Evolutionary conservation across 1,140 invertebrate species (phyloP).

Genomic region (Polyergus mexicanus): DNA sequence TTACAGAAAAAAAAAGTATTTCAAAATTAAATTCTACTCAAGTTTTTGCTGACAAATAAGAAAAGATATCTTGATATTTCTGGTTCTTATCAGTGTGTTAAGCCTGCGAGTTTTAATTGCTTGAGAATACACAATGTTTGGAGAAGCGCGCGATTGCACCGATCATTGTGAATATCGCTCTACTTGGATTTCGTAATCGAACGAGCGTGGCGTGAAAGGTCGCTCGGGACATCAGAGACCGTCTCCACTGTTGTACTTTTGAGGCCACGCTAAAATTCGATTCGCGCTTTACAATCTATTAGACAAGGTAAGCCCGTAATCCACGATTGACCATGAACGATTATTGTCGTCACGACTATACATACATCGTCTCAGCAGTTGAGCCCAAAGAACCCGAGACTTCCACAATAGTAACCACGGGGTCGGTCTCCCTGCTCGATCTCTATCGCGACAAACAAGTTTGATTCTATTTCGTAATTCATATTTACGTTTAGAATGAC

Average conservation of each 20-base stretch:
- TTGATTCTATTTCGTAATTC: conserved; percentile 14
- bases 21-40: neutral
- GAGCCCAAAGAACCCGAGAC: neutral
- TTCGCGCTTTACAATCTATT: conserved; percentile 22
- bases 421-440: neutral
- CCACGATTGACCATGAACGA: conserved; percentile 50
- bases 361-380: neutral
- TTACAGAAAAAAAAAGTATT: neutral
- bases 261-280: conserved; percentile 17
- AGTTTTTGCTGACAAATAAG: neutral
- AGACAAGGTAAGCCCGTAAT: conserved; percentile 32
- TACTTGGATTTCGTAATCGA: conserved; percentile 44
- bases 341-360: conserved; percentile 8
- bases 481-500: conserved; percentile 7
- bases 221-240: conserved; percentile 5
- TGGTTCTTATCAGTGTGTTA: neutral
- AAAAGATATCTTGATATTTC: neutral
- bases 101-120: neutral
- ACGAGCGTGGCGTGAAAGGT: conserved; percentile 47
- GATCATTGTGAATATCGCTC: conserved; percentile 27
- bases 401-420: neutral
- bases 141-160: neutral
- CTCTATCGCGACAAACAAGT: neutral
- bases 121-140: neutral
- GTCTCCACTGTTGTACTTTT: conserved; percentile 24